These are phyloP conservation scores for Cheirogaleus major DNA, from an alignment of 2,797 vertebrate species.

Conservation along the genomic window DNA sequence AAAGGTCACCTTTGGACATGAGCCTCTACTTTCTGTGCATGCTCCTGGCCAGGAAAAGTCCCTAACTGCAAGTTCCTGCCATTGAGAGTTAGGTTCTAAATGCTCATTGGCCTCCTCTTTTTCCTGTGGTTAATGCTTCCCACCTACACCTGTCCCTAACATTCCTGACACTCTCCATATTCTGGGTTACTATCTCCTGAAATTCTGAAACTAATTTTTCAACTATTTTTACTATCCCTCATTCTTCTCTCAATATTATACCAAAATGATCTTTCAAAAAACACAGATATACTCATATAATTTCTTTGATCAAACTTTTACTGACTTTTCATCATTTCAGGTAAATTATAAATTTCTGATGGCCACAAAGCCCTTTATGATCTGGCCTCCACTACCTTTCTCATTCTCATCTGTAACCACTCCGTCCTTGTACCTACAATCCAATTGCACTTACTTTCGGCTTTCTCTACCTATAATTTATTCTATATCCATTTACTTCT, in stretches of 20 bases:
- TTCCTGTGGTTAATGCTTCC: no score
- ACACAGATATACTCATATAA: neutral
- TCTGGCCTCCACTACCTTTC: neutral
- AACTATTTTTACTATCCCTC: neutral
- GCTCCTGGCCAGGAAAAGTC: no score
- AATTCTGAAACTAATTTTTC: neutral
- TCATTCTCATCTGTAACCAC: neutral
- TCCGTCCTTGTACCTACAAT: no score
- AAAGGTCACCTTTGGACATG: no score
- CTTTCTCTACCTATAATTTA: neutral
- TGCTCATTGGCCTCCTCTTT: no score
- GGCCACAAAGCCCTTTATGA: neutral
- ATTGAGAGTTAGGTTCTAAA: no score
- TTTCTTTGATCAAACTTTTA: neutral
- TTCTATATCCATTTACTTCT: neutral
- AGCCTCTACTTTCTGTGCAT: no score
- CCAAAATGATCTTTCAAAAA: neutral
- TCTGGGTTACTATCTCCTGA: neutral
- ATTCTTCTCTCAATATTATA: neutral
- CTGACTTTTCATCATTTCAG: neutral
- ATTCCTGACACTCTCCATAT: neutral
- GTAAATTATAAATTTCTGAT: neutral
- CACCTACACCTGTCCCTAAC: neutral
- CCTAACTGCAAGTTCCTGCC: no score
- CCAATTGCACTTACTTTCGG: neutral